Base-by-base conservation (phyloP, 2,113 vertebrate species). In the Panthera tigris region DNA sequence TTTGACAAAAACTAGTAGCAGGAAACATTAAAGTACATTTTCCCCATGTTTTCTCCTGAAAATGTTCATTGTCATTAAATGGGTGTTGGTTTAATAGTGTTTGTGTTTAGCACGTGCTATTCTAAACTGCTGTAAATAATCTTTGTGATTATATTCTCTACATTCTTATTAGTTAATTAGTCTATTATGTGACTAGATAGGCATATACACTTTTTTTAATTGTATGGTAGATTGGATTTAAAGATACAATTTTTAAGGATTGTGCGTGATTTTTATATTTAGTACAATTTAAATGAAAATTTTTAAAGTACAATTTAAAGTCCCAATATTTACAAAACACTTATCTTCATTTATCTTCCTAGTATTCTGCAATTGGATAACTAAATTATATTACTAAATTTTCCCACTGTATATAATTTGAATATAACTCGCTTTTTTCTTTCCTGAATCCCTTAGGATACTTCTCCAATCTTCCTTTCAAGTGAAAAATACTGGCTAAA, bases 241-340 rank as follows among this genome's bases (percentile, higher is more conserved):
- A 12, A 92, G 18, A 66, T 33, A 21, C 14, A 85, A 18, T 14
- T 86, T 96, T 68, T 82, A 85, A 71, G 55, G 48, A 66, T 74
- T 86, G 71, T 79, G 11, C 55, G 57, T 63, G 50, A 79, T 50
- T 84, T 82, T 92, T 69, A 1, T 57, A 66, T 39, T 73, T 16
- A 87, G n/a, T 69, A 45, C 23, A 87, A 69, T 71, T 86, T 48
- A 76, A 95, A 76, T 90, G 27, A 93, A 96, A 76, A 78, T 36
- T 69, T 18, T 55, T 55, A 55, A 16, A 55, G 52, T 18, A 18
- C 16, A 55, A 55, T 55, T 16, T 55, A 93, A 81, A 57, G 41
- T 23, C 2, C 11, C 25, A 55, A 91, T 55, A 55, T 82, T 52
- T 76, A 15, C 57, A 79, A 88, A 52, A 69, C 1, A 68, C 21